These are phyloP conservation scores for honey bee (Apis mellifera) DNA, from an alignment of 1,140 invertebrate genomes.

Conservation along the genomic window Amel_HAv3.1 CM009931.2:7655501-7656000, in stretches of 20 bases:
- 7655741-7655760: background rate
- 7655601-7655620: constrained; percentile 76
- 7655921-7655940: background rate
- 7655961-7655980: constrained; percentile 1
- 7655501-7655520: too few species aligned
- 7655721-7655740: constrained; percentile 13
- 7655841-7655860: background rate
- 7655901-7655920: background rate
- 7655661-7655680: constrained; percentile 76
- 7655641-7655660: constrained; percentile 80
- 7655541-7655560: background rate
- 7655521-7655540: background rate
- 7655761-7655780: constrained; percentile 1
- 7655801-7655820: constrained; percentile 16
- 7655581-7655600: constrained; percentile 69
- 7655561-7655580: background rate
- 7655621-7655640: constrained; percentile 74
- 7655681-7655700: constrained; percentile 77
- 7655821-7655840: background rate
- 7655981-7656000: background rate
- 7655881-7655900: constrained; percentile 21
- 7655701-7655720: constrained; percentile 17
- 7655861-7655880: constrained; percentile 30
- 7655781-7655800: constrained; percentile 1
- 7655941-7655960: background rate